These are phyloP conservation scores for Drosophila sp. DNA, from an alignment of 1,140 invertebrate genomes.

Conservation along the genomic window DNA sequence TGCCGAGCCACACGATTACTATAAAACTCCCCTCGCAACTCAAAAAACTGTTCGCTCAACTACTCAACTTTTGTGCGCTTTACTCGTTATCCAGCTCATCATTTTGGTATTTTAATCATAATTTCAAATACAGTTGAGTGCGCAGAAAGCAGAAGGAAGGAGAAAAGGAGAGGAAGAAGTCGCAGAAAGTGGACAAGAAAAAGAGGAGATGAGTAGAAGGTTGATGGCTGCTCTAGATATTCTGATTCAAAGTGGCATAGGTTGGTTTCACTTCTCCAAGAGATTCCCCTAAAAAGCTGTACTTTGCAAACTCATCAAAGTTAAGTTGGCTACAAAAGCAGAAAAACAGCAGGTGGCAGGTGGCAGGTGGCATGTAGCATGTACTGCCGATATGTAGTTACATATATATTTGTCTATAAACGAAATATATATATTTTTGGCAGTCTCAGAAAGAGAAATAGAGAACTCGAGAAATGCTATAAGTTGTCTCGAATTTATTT, in stretches of 20 bases:
- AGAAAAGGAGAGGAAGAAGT: not conserved
- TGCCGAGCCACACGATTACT: not conserved
- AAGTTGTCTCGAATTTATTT: slow-evolving; percentile 79
- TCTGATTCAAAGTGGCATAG: slow-evolving; percentile 29
- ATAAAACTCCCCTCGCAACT: no score
- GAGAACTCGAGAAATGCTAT: slow-evolving; percentile 40
- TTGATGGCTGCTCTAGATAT: slow-evolving; percentile 11
- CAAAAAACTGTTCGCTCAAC: not conserved
- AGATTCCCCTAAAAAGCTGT: slow-evolving; percentile 33
- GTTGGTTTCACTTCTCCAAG: slow-evolving; percentile 2
- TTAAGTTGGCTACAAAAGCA: slow-evolving; percentile 62
- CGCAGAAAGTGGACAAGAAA: not conserved
- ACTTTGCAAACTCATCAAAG: slow-evolving; percentile 80
- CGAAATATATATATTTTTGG: slow-evolving; percentile 72
- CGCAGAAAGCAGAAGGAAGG: slow-evolving; percentile 8
- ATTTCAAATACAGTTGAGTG: slow-evolving; percentile 59
- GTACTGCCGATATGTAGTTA: slow-evolving; percentile 1
- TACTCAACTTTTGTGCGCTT: slow-evolving; percentile 17
- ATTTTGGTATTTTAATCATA: slow-evolving; percentile 78
- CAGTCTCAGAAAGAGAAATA: slow-evolving; percentile 7
- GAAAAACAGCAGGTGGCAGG: slow-evolving; percentile 3
- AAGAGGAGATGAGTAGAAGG: not conserved
- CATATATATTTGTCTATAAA: slow-evolving; percentile 48
- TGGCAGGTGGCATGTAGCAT: not conserved
- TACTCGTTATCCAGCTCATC: slow-evolving; percentile 46